Evolutionary conservation across 2,888 invertebrate genomes (phyloP).

Genomic region (Sphaeridia pumilis): DNA sequence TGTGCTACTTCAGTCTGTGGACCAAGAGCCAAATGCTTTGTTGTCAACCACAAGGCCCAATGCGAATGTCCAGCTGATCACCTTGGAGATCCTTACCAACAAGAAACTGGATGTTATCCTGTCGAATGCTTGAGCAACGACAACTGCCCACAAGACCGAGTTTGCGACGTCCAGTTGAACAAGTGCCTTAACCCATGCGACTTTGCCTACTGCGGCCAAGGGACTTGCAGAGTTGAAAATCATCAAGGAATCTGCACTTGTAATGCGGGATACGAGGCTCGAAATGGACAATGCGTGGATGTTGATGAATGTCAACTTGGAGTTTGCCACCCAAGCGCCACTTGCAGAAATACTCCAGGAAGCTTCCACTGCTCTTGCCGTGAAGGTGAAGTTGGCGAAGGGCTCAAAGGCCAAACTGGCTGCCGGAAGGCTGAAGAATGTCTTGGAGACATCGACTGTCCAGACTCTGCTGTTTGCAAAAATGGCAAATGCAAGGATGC

Average conservation of each 20-base stretch:
- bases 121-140: slow-evolving; percentile 70
- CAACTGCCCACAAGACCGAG: slow-evolving; percentile 62
- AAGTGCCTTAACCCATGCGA: slow-evolving; percentile 57
- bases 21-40: slow-evolving; percentile 60
- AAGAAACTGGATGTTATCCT: slow-evolving; percentile 69
- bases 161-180: slow-evolving; percentile 55
- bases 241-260: slow-evolving; percentile 65
- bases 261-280: slow-evolving; percentile 57
- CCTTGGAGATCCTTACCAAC: slow-evolving; percentile 67
- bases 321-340: slow-evolving; percentile 67
- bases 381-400: slow-evolving; percentile 68
- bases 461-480: slow-evolving; percentile 59
- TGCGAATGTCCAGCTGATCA: slow-evolving; percentile 62
- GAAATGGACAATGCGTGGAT: slow-evolving; percentile 59
- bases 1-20: slow-evolving; percentile 61
- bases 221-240: slow-evolving; percentile 58
- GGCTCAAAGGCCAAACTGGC: slow-evolving; percentile 48
- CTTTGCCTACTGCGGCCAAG: slow-evolving; percentile 63
- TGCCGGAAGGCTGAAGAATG: slow-evolving; percentile 75
- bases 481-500: slow-evolving; percentile 60
- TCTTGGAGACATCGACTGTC: slow-evolving; percentile 65
- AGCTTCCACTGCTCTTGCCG: slow-evolving; percentile 65
- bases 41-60: slow-evolving; percentile 56
- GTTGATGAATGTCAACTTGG: slow-evolving; percentile 64
- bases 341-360: slow-evolving; percentile 66